Percentiles rank a stretch among this genome's conserved stretches.
Evolutionary conservation across 2,888 invertebrate species (phyloP).

Genomic region (Acleris sparsana): DNA sequence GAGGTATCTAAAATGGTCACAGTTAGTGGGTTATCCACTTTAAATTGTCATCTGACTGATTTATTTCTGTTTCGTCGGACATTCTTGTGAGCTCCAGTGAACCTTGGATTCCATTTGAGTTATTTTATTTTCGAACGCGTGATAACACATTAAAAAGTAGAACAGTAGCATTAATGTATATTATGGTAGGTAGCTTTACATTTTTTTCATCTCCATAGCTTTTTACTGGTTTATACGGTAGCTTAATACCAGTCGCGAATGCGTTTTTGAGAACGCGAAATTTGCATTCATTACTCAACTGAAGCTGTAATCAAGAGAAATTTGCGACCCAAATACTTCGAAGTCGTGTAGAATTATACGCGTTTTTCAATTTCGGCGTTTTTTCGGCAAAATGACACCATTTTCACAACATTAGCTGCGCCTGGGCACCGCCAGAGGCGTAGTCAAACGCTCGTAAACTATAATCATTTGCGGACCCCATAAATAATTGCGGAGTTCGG

Average conservation of each 20-base stretch:
- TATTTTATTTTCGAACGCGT: conserved; percentile 24
- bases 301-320: conserved; percentile 35
- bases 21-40: conserved; percentile 85
- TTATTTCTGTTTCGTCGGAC: conserved; percentile 81
- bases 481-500: conserved; percentile 79
- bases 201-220: not conserved
- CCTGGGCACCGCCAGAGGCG: conserved; percentile 54
- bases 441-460: conserved; percentile 76
- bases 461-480: conserved; percentile 80
- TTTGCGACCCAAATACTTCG: conserved; percentile 34
- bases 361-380: conserved; percentile 35
- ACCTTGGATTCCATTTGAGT: conserved; percentile 38
- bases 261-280: conserved; percentile 26
- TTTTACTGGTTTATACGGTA: conserved; percentile 2
- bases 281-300: conserved; percentile 33
- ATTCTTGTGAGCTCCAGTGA: conserved; percentile 69
- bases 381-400: conserved; percentile 42
- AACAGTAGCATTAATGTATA: conserved; percentile 8
- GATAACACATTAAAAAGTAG: conserved; percentile 26
- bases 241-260: conserved; percentile 14
- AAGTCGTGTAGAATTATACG: conserved; percentile 34
- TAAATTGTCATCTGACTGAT: conserved; percentile 84
- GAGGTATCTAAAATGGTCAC: conserved; percentile 84
- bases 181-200: not conserved
- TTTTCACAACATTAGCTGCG: conserved; percentile 52